A percentile compares a stretch with the other conserved stretches of the same genome.
These are phyloP conservation scores for Hydrophis major DNA, from an alignment of 2,797 vertebrate species.

Conservation along the genomic window DNA sequence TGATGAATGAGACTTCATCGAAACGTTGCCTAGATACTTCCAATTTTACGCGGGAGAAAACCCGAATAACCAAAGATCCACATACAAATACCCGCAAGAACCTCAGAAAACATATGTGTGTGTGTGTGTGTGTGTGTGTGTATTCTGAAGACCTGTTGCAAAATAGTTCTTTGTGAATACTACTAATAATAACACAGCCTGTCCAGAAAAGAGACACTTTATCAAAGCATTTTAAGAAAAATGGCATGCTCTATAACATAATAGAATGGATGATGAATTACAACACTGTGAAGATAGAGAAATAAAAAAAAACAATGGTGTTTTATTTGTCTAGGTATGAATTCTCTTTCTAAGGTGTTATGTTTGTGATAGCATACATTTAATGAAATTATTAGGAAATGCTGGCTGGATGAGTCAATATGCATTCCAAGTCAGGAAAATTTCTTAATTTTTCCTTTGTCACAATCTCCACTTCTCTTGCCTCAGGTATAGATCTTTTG, in stretches of 20 bases:
- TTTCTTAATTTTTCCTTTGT: slow-evolving; percentile 30
- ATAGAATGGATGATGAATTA: slow-evolving; percentile 63
- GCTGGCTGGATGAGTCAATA: slow-evolving; percentile 54
- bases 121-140: too few relatives aligned
- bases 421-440: slow-evolving; percentile 46
- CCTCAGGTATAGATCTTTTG: slow-evolving; percentile 55
- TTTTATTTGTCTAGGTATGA: slow-evolving; percentile 50
- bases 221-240: slow-evolving; percentile 67
- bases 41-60: too few relatives aligned
- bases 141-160: not conserved
- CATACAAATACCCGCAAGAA: too few relatives aligned
- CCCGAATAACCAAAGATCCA: too few relatives aligned
- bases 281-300: slow-evolving; percentile 30
- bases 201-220: slow-evolving; percentile 55
- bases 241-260: slow-evolving; percentile 16
- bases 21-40: too few relatives aligned
- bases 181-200: slow-evolving; percentile 52
- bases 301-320: slow-evolving; percentile 34
- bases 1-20: too few relatives aligned
- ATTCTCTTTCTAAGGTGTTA: slow-evolving; percentile 41
- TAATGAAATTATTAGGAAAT: slow-evolving; percentile 68
- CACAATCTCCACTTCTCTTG: slow-evolving; percentile 19
- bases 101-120: too few relatives aligned
- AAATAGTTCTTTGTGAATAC: slow-evolving; percentile 53
- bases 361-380: slow-evolving; percentile 59